A percentile compares a stretch with the other conserved stretches of the same genome.
These are phyloP conservation scores for Pelobates cultripes DNA, from an alignment of 2,797 vertebrate genomes.

Conservation along the genomic window DNA sequence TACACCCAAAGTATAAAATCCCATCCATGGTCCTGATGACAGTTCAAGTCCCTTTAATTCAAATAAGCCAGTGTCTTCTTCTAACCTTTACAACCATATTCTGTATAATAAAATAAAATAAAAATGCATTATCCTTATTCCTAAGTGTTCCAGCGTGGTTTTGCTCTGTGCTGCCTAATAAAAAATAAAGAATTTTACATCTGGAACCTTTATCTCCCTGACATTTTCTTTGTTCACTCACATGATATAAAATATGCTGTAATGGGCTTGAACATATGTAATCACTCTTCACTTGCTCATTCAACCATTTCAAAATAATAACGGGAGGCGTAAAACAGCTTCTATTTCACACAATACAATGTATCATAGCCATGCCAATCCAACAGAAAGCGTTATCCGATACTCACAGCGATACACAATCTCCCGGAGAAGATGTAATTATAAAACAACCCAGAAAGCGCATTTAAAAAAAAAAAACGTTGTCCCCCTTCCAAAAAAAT, in stretches of 20 bases:
- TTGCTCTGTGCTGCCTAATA: not conserved
- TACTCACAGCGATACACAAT: not conserved
- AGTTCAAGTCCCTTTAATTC: no score
- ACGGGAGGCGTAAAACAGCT: not conserved
- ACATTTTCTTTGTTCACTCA: not conserved
- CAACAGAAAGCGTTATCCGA: not conserved
- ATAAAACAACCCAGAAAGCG: not conserved
- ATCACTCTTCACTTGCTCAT: not conserved
- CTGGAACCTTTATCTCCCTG: not conserved
- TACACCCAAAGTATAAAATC: no score
- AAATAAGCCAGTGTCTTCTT: not conserved
- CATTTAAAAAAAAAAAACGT: not conserved
- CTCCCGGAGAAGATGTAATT: conserved; percentile 5
- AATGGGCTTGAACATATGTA: not conserved
- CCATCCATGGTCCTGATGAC: no score
- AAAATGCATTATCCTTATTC: not conserved
- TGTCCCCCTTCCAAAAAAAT: no score
- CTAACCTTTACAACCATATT: not conserved
- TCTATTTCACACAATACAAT: not conserved
- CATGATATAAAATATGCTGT: not conserved
- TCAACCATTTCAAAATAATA: not conserved
- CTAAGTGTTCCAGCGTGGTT: not conserved
- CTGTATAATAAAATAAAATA: not conserved
- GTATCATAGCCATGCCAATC: not conserved
- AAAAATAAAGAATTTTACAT: not conserved